Conservation (phyloP, 2,888 invertebrate species). For the Pachydiplax longipennis region DNA sequence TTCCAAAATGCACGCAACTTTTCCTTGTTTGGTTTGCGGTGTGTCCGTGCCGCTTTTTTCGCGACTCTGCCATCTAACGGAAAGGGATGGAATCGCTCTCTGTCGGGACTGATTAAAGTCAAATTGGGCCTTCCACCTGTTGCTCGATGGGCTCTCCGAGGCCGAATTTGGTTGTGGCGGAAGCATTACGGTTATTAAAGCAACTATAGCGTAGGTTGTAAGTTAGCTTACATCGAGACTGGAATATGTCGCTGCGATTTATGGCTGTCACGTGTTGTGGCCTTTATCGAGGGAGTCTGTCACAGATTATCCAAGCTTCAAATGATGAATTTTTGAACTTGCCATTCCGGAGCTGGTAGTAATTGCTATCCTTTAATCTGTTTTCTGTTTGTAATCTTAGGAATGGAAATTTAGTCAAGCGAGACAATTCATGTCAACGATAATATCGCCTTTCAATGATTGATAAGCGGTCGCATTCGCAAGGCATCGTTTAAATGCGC, state of each 20-base stretch:
- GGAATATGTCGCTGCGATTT: background rate
- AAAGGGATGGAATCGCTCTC: background rate
- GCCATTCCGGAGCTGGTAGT: too few relatives aligned
- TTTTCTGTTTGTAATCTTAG: too few relatives aligned
- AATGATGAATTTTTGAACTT: too few relatives aligned
- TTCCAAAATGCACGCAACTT: background rate
- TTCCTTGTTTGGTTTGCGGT: background rate
- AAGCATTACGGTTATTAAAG: background rate
- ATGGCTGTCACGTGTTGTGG: background rate
- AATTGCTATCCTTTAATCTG: too few relatives aligned
- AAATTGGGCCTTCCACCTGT: background rate
- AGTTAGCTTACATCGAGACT: background rate
- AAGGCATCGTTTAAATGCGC: too few relatives aligned
- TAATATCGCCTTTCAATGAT: too few relatives aligned
- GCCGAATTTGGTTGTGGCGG: background rate
- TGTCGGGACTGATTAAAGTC: background rate
- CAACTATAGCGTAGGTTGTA: too few relatives aligned
- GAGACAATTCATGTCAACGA: too few relatives aligned
- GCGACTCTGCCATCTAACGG: background rate
- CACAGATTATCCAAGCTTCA: too few relatives aligned
- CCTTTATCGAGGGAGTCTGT: too few relatives aligned
- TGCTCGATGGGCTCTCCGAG: background rate
- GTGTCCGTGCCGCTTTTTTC: background rate
- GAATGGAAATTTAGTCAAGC: too few relatives aligned
- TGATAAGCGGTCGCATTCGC: too few relatives aligned